Percentiles rank a stretch among this genome's conserved stretches.
Evolutionary conservation across 2,797 vertebrate species (phyloP).

Genomic region (Aphelocoma californica): DNA sequence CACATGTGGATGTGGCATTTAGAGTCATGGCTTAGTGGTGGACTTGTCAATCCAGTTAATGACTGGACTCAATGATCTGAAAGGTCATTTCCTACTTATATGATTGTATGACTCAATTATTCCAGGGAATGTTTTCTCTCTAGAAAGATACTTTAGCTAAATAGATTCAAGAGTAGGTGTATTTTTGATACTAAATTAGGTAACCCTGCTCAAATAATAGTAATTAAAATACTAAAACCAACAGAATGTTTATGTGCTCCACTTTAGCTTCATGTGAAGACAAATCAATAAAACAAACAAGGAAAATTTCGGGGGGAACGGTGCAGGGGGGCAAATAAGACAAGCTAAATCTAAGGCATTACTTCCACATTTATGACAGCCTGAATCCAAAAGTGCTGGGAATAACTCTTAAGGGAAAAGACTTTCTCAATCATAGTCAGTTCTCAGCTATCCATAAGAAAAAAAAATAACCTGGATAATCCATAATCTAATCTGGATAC

Average conservation of each 20-base stretch:
- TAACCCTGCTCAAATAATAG: background rate
- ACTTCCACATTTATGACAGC: background rate
- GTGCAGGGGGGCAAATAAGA: background rate
- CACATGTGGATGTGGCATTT: background rate
- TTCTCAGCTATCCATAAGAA: background rate
- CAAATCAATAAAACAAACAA: background rate
- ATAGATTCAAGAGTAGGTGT: background rate
- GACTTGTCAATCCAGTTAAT: background rate
- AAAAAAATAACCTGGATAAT: background rate
- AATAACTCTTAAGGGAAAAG: background rate
- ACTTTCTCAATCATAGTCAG: background rate
- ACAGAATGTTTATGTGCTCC: background rate
- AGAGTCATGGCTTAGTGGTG: background rate
- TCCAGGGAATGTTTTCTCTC: background rate
- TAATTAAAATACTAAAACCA: background rate
- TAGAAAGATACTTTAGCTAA: background rate
- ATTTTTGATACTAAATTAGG: background rate
- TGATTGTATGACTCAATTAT: background rate
- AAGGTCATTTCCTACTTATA: background rate
- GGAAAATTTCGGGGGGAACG: fast-evolving
- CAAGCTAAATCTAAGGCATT: background rate
- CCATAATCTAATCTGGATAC: background rate
- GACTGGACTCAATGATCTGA: background rate
- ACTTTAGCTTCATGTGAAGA: background rate
- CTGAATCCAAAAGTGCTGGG: background rate